phyloP scores from a whole-genome alignment of 2,113 vertebrate species.

The Varanus salvator region DNA sequence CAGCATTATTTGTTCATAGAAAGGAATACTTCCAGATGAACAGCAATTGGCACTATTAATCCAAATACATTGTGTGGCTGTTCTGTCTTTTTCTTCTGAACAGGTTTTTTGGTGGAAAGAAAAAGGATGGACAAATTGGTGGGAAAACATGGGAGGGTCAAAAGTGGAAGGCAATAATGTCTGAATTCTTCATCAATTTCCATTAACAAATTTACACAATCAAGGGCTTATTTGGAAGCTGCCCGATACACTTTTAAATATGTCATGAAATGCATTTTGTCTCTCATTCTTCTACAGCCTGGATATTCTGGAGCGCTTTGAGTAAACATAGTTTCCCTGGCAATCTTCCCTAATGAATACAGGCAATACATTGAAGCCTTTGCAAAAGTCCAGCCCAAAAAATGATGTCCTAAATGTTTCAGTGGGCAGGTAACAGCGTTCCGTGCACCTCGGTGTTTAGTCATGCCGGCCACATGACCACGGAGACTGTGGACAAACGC shows the following conservation, averaged over 20 bases:
- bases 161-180: not conserved
- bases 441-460: too few species aligned
- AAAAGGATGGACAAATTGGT: not conserved
- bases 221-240: not conserved
- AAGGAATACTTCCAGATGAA: too few species aligned
- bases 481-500: too few species aligned
- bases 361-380: not conserved
- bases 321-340: not conserved
- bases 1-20: not conserved
- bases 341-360: not conserved
- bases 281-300: not conserved
- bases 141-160: not conserved
- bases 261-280: not conserved
- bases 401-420: not conserved
- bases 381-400: not conserved
- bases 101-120: not conserved
- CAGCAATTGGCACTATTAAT: too few species aligned
- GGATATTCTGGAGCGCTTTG: not conserved
- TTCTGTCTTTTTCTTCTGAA: not conserved
- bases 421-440: too few species aligned
- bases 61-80: too few species aligned
- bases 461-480: too few species aligned
- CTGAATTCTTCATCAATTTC: not conserved
- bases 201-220: too few species aligned
- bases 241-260: not conserved